These are phyloP conservation scores for Steinernema khuongi DNA, from an alignment of 1,140 invertebrate species.

Conservation along the genomic window DNA sequence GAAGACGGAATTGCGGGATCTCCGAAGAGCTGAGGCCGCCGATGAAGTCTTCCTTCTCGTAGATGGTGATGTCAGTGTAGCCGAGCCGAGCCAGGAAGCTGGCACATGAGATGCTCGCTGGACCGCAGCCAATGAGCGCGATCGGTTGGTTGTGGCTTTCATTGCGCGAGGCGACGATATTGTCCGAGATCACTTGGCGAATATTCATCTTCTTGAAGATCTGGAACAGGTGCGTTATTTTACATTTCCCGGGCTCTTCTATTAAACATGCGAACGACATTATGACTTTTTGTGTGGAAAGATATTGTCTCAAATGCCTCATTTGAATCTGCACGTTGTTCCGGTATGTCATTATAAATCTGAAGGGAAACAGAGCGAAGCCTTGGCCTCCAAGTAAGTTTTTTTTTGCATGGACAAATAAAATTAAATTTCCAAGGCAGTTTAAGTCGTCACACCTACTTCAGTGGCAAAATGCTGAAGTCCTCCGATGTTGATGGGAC, in stretches of 20 bases:
- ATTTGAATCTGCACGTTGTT: no score
- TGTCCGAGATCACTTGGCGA: conserved; percentile 74
- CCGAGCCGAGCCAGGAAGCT: conserved; percentile 87
- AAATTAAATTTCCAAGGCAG: not conserved
- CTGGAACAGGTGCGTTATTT: conserved; percentile 64
- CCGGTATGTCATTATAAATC: no score
- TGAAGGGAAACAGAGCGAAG: no score
- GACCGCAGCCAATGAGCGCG: conserved; percentile 84
- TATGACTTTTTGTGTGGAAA: no score
- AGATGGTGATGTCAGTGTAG: conserved; percentile 83
- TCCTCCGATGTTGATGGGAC: conserved; percentile 94
- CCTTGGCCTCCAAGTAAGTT: no score
- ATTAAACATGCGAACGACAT: conserved; percentile 17
- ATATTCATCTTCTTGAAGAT: conserved; percentile 89
- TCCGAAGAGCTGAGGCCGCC: conserved; percentile 87
- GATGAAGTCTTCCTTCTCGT: conserved; percentile 77
- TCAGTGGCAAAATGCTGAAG: conserved; percentile 95
- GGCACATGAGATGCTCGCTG: conserved; percentile 91
- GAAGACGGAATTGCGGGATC: conserved; percentile 92
- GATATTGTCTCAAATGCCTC: no score
- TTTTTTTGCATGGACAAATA: not conserved
- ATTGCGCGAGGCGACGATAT: conserved; percentile 59
- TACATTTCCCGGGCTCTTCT: conserved; percentile 10
- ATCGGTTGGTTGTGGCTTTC: conserved; percentile 71
- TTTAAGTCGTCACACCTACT: conserved; percentile 61